Evolutionary conservation across 2,113 vertebrate species (phyloP), one percentile per base, ranked within the genome.

Genomic region (Neolamprologus falcicula): DNA sequence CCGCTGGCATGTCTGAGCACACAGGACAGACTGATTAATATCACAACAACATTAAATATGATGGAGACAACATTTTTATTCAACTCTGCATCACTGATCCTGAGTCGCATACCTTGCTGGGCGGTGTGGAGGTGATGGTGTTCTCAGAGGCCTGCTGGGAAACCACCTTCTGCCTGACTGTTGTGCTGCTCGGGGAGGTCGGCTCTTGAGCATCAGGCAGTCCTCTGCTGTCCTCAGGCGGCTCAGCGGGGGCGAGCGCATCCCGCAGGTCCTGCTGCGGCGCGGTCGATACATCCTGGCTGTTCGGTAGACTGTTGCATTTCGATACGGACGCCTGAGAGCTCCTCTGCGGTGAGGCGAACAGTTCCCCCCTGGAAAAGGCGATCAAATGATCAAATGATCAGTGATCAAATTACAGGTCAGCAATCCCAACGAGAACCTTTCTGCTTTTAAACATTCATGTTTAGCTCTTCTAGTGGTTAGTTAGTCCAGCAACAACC

Each of bases 321-420:
- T 90, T 94, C 21, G 59, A 76, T 1, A 90, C 84, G 7, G 94
- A 92, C 10, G 92, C 82, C 85, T 79, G 84, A 9, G 94, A 89
- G 61, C 86, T 96, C 40, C 86, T 92, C 87, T 85, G 92, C 1
- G 93, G 95, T 33, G 97, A 97, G 90, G 89, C 71, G 9, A 97
- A 96, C 50, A 94, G 93, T 73, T 94, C 95, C 12, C 86, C 96
- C 94, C 87, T 89, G 53, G 57, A 66, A 50, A 80, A 37, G 31
- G 0, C n/a, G 19, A 31, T 31, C 28, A 31, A 31, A 31, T 31
- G 5, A 31, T 9, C 35, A 1, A 35, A 37, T 37, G 35, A 37
- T 37, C 68, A 26, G 68, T 13, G 21, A 73, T 10, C 9, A 10
- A 47, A 45, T 73, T 28, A 50, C 71, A 50, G 42, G 42, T 31